Percentiles rank a stretch among this genome's conserved stretches.
Conservation (phyloP, 2,888 invertebrate species). For the Blera fallax region DNA sequence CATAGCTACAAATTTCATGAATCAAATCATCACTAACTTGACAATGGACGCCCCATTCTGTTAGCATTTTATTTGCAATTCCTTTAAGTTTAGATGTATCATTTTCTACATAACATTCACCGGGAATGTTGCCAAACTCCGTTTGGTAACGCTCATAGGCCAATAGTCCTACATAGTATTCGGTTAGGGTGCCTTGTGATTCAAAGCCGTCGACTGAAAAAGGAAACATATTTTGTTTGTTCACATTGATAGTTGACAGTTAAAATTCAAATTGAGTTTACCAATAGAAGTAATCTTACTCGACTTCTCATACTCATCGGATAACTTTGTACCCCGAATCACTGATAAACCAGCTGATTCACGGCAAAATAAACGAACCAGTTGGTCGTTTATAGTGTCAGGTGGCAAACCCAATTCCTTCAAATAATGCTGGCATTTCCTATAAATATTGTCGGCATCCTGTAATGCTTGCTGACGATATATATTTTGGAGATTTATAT, state of each 20-base stretch:
- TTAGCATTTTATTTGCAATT: conserved; percentile 87
- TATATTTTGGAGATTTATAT: conserved; percentile 93
- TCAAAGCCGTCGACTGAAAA: conserved; percentile 86
- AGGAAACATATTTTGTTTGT: conserved; percentile 72
- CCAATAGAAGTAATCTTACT: conserved; percentile 84
- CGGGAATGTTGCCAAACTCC: conserved; percentile 95
- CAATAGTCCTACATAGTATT: conserved; percentile 94
- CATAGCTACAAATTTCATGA: conserved; percentile 97
- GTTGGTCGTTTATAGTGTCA: conserved; percentile 88
- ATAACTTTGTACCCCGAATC: conserved; percentile 89
- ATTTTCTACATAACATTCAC: conserved; percentile 93
- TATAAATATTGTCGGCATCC: conserved; percentile 91
- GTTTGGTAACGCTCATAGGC: conserved; percentile 95
- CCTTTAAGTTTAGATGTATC: conserved; percentile 94
- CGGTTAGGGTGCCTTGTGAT: conserved; percentile 92
- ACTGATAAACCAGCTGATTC: conserved; percentile 92
- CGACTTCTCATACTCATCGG: conserved; percentile 89
- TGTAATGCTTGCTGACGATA: conserved; percentile 91
- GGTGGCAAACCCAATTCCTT: conserved; percentile 89
- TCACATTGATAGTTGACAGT: not conserved
- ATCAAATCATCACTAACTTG: conserved; percentile 95
- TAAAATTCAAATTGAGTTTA: conserved; percentile 74
- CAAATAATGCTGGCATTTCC: conserved; percentile 90
- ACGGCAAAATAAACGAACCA: conserved; percentile 93
- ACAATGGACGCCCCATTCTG: conserved; percentile 91